Percentiles rank a stretch among this genome's conserved stretches.
Evolutionary conservation across 2,797 vertebrate species (phyloP).

Genomic region (Lateolabrax maculatus): DNA sequence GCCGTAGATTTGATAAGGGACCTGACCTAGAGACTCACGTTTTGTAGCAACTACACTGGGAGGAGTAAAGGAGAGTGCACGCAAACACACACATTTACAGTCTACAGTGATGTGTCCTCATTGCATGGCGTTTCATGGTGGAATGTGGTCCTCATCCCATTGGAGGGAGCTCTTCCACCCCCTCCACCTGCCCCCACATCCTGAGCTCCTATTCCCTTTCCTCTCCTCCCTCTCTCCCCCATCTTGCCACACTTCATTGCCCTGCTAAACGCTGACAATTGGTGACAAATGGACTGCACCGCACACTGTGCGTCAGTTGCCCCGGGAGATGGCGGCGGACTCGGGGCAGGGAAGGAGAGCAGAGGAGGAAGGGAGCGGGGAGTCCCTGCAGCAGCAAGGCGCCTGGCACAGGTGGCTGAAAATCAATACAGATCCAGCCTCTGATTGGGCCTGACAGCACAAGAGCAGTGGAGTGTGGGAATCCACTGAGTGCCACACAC

Average conservation of each 20-base stretch:
- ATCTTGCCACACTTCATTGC: slow-evolving; percentile 87
- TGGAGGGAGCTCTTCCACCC: slow-evolving; percentile 77
- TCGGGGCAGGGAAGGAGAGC: slow-evolving; percentile 65
- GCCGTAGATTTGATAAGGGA: slow-evolving; percentile 42
- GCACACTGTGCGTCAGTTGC: slow-evolving; percentile 87
- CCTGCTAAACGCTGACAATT: slow-evolving; percentile 92
- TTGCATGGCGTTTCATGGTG: slow-evolving; percentile 59
- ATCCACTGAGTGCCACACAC: slow-evolving; percentile 78
- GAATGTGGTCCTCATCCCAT: slow-evolving; percentile 73
- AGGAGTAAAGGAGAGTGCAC: slow-evolving; percentile 21
- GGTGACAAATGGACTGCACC: slow-evolving; percentile 94
- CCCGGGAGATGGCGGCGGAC: slow-evolving; percentile 85
- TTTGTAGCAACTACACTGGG: slow-evolving; percentile 26
- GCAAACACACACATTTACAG: slow-evolving; percentile 34
- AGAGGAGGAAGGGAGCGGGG: slow-evolving; percentile 60
- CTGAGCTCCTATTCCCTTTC: slow-evolving; percentile 58
- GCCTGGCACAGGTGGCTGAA: slow-evolving; percentile 87
- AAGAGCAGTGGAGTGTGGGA: slow-evolving; percentile 82
- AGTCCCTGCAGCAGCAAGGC: slow-evolving; percentile 66
- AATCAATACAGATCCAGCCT: slow-evolving; percentile 71
- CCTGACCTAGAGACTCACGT: slow-evolving; percentile 20
- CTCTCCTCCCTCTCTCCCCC: slow-evolving; percentile 68
- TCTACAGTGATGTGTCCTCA: slow-evolving; percentile 42
- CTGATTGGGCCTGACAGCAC: slow-evolving; percentile 72
- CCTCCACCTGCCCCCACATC: slow-evolving; percentile 78